Evolutionary conservation across 2,888 invertebrate species (phyloP).

Genomic region (Xestia sexstrigata): DNA sequence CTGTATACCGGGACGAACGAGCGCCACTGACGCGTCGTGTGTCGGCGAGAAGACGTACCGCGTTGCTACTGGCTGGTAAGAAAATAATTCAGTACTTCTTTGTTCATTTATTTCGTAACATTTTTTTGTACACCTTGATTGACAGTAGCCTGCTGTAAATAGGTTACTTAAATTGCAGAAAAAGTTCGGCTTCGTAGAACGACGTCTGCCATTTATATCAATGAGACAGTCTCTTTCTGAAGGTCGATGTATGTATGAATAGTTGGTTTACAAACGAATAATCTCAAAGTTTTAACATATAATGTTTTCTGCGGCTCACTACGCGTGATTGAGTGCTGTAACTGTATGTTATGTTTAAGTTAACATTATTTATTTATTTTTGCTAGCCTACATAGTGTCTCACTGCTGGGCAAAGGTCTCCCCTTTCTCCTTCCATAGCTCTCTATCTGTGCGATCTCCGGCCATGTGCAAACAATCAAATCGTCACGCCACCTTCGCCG

Average conservation of each 20-base stretch:
- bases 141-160: too few species aligned
- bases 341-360: neutral
- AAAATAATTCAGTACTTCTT: neutral
- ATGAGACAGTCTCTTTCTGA: neutral
- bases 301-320: neutral
- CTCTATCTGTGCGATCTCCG: too few species aligned
- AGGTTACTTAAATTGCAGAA: neutral
- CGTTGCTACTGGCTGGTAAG: constrained; percentile 81
- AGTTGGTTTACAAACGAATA: neutral
- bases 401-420: too few species aligned
- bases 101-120: neutral
- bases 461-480: too few species aligned
- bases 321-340: neutral
- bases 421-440: too few species aligned
- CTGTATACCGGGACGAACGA: constrained; percentile 83
- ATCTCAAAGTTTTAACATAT: neutral
- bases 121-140: too few species aligned
- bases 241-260: neutral
- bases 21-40: constrained; percentile 78
- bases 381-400: too few species aligned
- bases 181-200: neutral
- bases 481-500: too few species aligned
- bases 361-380: too few species aligned
- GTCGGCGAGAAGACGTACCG: constrained; percentile 82
- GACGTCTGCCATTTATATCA: neutral